Base-by-base conservation (phyloP, 2,113 vertebrate genomes). In the Sebastes fasciatus region DNA sequence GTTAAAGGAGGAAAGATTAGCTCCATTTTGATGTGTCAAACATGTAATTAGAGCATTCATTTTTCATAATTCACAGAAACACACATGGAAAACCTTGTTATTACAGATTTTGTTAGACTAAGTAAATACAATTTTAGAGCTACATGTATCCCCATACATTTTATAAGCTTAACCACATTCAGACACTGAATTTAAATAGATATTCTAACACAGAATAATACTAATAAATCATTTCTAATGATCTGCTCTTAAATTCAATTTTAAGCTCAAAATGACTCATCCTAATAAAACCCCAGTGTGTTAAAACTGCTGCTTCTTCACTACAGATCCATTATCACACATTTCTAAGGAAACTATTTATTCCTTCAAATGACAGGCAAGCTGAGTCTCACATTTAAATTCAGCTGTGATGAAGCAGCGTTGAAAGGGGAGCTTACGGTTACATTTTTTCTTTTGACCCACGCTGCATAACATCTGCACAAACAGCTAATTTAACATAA, bases 311-410 rank as follows among this genome's bases (percentile, higher is more conserved):
- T 74, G 54, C 19, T 66, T 6, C 52, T 70, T 52, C 76, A 42
- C 34, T 49, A 80, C 52, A 34, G 69, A 65, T 69, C 23, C 26
- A 54, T 71, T 52, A 52, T 67, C 19, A 48, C 55, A 61, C 43
- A 17, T 77, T 82, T 77, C 42, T 16, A 19, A 51, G 10, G 46
- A 64, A 78, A 63, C 23, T 67, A n/a, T 68, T 34, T 34, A 34
- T 34, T 76, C 19, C 51, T 21, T 57, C 11, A 23, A 43, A 66
- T 7, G 4, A 14, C 34, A 60, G 40, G 4, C 6, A 4, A 66
- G 78, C 60, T 46, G 80, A 86, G 71, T 79, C 79, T 80, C 61
- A 5, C 55, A 64, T 86, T 85, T 71, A 81, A 77, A 74, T 77
- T 42, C 70, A 65, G 58, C 34, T 71, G 76, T 11, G 49, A 5